Base-by-base conservation (phyloP, 2,888 invertebrate species). In the Drosophila tripunctata region DNA sequence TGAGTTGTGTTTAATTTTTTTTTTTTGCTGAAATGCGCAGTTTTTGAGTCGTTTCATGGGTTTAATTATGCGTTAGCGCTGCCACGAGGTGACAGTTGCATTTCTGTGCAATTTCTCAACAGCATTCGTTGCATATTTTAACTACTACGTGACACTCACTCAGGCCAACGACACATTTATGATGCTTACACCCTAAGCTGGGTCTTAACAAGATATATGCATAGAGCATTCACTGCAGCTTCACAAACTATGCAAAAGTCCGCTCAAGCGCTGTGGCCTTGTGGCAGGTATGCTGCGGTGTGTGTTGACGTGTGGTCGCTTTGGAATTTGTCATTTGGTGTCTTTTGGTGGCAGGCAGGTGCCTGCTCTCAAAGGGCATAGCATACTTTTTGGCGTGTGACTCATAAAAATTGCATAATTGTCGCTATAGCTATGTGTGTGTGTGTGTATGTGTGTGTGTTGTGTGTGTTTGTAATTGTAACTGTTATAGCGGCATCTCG, bases 391-490 rank as follows among this genome's bases (percentile, higher is more conserved):
- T 74, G 67, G 60, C 68, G 47, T 71, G 51, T 31, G 68, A 43
- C 65, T 78, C 79, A 78, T 85, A 76, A 72, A 83, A 83, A 79
- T 81, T 85, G 80, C 86, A 85, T 75, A 81, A 72, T 79, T 86
- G 71, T 69, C 67, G 60, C 50, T 43, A 33, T 54, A 33, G 30
- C 36, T 44, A 30, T 33, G 38, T 56, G 50, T 22, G 27, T 44
- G 48, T 52, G 15, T 54, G 52, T 45, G 33, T 56, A 36, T 57
- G 51, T 27, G 10, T 27, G 6, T 51, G 10, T 15, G 31, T 31
- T 19, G 27, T 27, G 6, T 51, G 10, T 15, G 31, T 31, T 19
- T 19, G 17, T 66, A 57, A 58, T 33, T 71, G 72, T 67, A 36
- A 36, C 58, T 27, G 44, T 44, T 54, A 44, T 44, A 40, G 21